phyloP scores from a whole-genome alignment of 2,888 invertebrate species.

The Polymixis flavicincta region DNA sequence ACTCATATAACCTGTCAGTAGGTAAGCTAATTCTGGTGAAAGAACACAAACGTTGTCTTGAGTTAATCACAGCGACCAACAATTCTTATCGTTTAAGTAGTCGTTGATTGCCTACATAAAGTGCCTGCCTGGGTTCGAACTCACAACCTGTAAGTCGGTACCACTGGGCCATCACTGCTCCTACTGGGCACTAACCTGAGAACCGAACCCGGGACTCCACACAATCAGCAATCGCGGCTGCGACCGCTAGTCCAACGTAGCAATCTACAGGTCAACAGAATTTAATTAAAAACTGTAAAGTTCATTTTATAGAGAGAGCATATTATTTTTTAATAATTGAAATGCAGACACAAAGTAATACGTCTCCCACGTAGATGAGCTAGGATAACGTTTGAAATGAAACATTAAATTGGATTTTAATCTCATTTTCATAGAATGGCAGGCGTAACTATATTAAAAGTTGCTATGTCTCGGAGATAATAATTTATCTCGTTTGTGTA shows the following conservation, averaged over 20 bases:
- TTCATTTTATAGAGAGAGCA: constrained; percentile 8
- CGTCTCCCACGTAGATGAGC: constrained; percentile 38
- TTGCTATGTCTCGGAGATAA: constrained; percentile 24
- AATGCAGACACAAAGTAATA: constrained; percentile 41
- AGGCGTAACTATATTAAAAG: constrained; percentile 61
- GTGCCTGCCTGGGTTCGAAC: no score
- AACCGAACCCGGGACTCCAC: background rate
- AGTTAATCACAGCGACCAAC: no score
- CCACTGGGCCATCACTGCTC: no score
- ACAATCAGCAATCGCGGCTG: no score
- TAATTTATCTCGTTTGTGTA: constrained; percentile 28
- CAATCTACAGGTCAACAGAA: background rate
- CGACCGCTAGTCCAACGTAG: background rate
- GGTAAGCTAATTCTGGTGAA: no score
- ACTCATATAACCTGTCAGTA: no score
- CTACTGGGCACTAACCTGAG: no score
- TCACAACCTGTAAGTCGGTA: no score
- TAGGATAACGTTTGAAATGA: constrained; percentile 53
- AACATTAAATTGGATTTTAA: constrained; percentile 65
- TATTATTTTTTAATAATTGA: constrained; percentile 47
- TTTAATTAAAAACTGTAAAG: constrained; percentile 37
- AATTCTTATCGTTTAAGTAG: no score
- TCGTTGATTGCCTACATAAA: no score
- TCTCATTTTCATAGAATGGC: constrained; percentile 56
- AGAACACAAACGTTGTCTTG: no score